phyloP scores from a whole-genome alignment of 2,113 vertebrate species.

The Vulpes vulpes region DNA sequence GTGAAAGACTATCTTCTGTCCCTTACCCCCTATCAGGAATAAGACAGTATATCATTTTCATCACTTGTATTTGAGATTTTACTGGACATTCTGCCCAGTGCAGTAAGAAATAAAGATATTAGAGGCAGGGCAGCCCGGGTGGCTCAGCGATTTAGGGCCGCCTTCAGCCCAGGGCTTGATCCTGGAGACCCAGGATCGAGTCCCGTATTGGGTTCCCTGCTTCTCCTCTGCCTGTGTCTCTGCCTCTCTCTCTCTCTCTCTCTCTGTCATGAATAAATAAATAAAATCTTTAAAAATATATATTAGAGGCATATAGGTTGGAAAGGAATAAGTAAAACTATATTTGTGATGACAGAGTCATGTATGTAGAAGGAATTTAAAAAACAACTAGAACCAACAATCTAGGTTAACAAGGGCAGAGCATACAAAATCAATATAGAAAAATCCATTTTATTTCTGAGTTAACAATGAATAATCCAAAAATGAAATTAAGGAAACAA shows the following conservation, averaged over 20 bases:
- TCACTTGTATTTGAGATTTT: not conserved
- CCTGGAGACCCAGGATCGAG: no score
- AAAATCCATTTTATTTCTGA: conserved; percentile 39
- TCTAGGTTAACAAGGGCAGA: not conserved
- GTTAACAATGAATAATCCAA: not conserved
- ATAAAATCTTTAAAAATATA: not conserved
- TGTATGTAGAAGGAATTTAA: not conserved
- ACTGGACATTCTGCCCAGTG: not conserved
- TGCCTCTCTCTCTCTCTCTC: no score
- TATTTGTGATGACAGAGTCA: not conserved
- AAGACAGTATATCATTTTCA: not conserved
- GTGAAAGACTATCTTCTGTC: not conserved
- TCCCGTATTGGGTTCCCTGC: no score
- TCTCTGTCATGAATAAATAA: no score
- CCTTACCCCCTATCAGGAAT: not conserved
- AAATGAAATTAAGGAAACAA: conserved; percentile 31
- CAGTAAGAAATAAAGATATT: not conserved
- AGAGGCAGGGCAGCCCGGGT: not conserved
- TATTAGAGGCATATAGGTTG: not conserved
- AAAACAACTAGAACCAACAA: not conserved
- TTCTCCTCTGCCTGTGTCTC: no score
- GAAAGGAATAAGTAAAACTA: conserved; percentile 16
- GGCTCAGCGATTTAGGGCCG: no score
- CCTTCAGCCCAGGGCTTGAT: no score
- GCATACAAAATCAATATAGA: not conserved